Percentiles rank a stretch among this genome's conserved stretches.
Evolutionary conservation across 1,140 invertebrate species (phyloP).

Genomic region (Cydia pomonella): DNA sequence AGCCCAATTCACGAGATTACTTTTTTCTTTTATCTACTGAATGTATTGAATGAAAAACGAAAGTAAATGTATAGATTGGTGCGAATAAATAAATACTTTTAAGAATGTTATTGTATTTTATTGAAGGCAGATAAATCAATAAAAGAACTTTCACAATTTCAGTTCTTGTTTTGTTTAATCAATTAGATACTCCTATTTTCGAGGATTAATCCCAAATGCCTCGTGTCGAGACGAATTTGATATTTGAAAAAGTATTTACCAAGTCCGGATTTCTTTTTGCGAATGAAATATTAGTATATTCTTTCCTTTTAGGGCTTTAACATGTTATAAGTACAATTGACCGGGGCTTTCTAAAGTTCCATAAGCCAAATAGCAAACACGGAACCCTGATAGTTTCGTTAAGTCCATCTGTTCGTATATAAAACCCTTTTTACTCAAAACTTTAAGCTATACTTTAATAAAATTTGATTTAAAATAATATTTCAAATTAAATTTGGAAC

Average conservation of each 20-base stretch:
- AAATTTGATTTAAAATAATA: too few species aligned
- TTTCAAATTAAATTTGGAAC: too few species aligned
- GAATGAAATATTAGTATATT: not conserved
- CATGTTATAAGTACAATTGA: too few species aligned
- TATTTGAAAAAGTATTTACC: not conserved
- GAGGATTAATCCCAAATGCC: not conserved
- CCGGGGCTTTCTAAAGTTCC: too few species aligned
- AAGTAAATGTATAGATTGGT: conserved; percentile 55
- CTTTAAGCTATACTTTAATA: too few species aligned
- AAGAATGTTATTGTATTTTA: conserved; percentile 37
- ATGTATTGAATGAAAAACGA: conserved; percentile 54
- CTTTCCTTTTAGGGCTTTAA: too few species aligned
- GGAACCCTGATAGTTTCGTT: too few species aligned
- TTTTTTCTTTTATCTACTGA: conserved; percentile 49
- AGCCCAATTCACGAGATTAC: conserved; percentile 55
- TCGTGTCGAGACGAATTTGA: not conserved
- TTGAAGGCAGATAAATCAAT: conserved; percentile 12
- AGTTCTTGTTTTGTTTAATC: not conserved
- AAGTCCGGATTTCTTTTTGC: not conserved
- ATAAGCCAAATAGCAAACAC: too few species aligned
- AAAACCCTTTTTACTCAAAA: too few species aligned
- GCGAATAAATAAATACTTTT: conserved; percentile 52
- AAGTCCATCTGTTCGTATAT: too few species aligned
- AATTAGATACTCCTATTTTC: not conserved
- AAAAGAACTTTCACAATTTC: not conserved